Base-by-base conservation (phyloP, 2,888 invertebrate genomes). In the Trisateles emortualis region DNA sequence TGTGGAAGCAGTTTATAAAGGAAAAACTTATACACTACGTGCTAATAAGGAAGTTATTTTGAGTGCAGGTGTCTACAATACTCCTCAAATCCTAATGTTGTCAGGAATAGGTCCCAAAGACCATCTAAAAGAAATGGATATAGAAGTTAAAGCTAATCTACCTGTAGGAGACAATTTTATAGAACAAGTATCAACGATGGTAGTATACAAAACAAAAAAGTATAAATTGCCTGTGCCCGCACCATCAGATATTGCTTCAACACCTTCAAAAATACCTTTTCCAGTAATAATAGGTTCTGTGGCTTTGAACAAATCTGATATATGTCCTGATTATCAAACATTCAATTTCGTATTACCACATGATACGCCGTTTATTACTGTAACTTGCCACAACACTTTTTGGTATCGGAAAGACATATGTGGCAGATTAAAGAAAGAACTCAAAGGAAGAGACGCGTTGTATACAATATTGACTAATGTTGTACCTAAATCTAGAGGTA, bases 401-500 rank as follows among this genome's bases (percentile, higher is more conserved):
- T 51, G 51, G 0, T 17, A 52, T 10, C 30, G 42, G 11, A 3
- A 48, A 30, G 56, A 62, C 0, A 58, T 71, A 14, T 70, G 71
- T 39, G 45, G 55, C 85, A 92, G 5, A 87, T 93, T 9, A 36
- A 9, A 24, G 8, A 14, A 13, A 0, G n/a, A 43, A 0, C 45
- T 68, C 2, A 44, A 11, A 3, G 50, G 24, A 0, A 42, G 56
- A 10, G 59, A 76, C 36, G 24, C 66, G 0, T 13, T 78, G n/a
- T 61, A 64, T 11, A 41, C 44, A 1, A 1, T 59, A 6, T 10
- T 78, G 4, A 44, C 49, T n/a, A 6, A 59, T 3, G 13, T 70
- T 0, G 46, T 67, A n/a, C 78, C 79, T 0, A 84, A 86, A 61
- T 95, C 95, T 44, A 82, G 48, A 8, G 83, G 83, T 1, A 50